Evolutionary conservation across 2,113 vertebrate genomes (phyloP).

Genomic region (Circaetus cinerascens): DNA sequence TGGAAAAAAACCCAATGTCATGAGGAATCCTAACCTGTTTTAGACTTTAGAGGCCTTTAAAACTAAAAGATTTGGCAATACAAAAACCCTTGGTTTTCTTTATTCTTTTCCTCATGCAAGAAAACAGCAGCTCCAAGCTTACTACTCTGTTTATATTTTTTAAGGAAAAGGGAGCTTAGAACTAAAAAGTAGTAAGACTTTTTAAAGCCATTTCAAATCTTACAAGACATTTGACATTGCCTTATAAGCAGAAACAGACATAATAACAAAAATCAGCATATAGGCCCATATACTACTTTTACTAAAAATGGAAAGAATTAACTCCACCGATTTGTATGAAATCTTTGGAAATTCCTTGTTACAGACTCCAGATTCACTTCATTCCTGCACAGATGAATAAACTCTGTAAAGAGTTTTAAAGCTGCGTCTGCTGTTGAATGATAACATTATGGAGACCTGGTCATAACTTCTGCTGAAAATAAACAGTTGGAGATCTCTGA

Average conservation of each 20-base stretch:
- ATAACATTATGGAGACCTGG: not conserved
- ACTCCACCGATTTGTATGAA: not conserved
- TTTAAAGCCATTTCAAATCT: not conserved
- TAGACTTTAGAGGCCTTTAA: not conserved
- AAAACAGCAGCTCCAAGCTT: not conserved
- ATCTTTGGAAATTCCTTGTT: not conserved
- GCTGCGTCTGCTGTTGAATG: not conserved
- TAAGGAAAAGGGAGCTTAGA: not conserved
- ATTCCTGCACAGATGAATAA: not conserved
- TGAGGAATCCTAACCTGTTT: not conserved
- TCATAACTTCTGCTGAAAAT: not conserved
- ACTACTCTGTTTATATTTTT: not conserved
- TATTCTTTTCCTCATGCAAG: not conserved
- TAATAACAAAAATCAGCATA: not conserved
- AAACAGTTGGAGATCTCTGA: not conserved
- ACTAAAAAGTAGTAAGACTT: not conserved
- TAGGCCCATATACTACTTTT: not conserved
- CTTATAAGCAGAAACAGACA: not conserved
- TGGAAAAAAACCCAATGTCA: rapidly evolving
- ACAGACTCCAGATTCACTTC: not conserved
- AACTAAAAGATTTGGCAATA: not conserved
- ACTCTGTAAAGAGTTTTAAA: not conserved
- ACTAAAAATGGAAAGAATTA: not conserved
- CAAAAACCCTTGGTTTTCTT: not conserved
- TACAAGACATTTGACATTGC: not conserved